Base-by-base conservation (phyloP, 2,888 invertebrate species). In the Tiliacea citrago region DNA sequence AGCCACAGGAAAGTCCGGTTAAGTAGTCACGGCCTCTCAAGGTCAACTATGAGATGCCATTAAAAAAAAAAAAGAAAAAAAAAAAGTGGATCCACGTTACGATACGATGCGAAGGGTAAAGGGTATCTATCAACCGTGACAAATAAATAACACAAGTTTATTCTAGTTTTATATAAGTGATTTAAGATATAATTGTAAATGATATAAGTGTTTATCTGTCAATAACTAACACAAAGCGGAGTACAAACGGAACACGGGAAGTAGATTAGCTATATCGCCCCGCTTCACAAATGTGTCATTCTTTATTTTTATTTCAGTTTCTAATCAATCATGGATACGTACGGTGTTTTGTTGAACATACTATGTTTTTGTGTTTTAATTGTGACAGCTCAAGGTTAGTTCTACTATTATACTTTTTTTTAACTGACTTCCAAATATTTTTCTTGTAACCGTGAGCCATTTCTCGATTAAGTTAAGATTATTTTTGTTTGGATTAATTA, bases 191-290 rank as follows among this genome's bases (percentile, higher is more conserved):
- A n/a, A n/a, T n/a, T n/a, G n/a, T n/a, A n/a, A n/a, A n/a, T n/a
- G n/a, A n/a, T n/a, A n/a, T n/a, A n/a, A n/a, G n/a, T 39, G 35
- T 16, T 60, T 24, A 29, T 35, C 7, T 42, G 29, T 47, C 49
- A 60, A 55, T 53, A 49, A 8, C 42, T 9, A 53, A 13, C 24
- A 51, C 42, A 24, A 65, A 51, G 16, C 13, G n/a, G 18, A 61
- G 35, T 13, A 61, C 13, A 68, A 47, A 18, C 35, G 49, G 55
- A 51, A 70, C 39, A 53, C 57, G 51, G 75, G 80, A 81, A 75
- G 80, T 66, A 65, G 80, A 83, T 83, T 79, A 75, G 61, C 7
- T 61, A 62, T 81, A 81, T 81, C 80, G 55, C n/a, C 29, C 10
- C 53, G 75, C 21, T 57, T 61, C 58, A 74, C 10, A 39, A 61